phyloP scores from a whole-genome alignment of 2,888 invertebrate genomes.

The Agrochola macilenta region DNA sequence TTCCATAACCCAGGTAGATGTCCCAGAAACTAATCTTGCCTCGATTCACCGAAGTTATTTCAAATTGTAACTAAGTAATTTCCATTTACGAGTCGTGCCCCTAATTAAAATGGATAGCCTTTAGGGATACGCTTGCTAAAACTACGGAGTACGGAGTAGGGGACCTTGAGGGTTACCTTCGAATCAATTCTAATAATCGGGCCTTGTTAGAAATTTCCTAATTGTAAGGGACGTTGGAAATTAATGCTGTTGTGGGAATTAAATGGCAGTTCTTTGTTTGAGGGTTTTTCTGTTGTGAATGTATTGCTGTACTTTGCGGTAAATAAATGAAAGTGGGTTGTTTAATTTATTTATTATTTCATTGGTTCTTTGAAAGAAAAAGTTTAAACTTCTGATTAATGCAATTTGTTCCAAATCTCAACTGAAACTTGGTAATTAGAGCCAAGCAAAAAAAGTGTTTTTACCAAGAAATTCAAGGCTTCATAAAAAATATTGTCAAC shows the following conservation, averaged over 20 bases:
- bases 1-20: constrained; percentile 52
- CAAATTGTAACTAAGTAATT: constrained; percentile 61
- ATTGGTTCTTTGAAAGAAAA: background rate
- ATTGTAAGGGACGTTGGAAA: constrained; percentile 45
- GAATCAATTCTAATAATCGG: constrained; percentile 65
- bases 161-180: constrained; percentile 50
- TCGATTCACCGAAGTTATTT: constrained; percentile 53
- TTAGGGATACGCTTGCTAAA: constrained; percentile 47
- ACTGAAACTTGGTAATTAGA: background rate
- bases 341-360: background rate
- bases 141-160: constrained; percentile 49
- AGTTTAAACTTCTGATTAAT: background rate
- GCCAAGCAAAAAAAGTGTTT: background rate
- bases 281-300: constrained; percentile 28
- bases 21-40: constrained; percentile 58
- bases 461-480: background rate
- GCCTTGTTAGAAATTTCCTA: constrained; percentile 59
- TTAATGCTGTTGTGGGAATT: constrained; percentile 15
- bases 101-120: constrained; percentile 66
- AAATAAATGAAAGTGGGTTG: background rate
- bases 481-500: background rate
- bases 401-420: background rate
- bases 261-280: constrained; percentile 40
- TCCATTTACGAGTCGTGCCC: constrained; percentile 57
- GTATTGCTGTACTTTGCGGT: background rate